These are phyloP conservation scores for Aricia agestis DNA, from an alignment of 1,140 invertebrate genomes.

Conservation along the genomic window DNA sequence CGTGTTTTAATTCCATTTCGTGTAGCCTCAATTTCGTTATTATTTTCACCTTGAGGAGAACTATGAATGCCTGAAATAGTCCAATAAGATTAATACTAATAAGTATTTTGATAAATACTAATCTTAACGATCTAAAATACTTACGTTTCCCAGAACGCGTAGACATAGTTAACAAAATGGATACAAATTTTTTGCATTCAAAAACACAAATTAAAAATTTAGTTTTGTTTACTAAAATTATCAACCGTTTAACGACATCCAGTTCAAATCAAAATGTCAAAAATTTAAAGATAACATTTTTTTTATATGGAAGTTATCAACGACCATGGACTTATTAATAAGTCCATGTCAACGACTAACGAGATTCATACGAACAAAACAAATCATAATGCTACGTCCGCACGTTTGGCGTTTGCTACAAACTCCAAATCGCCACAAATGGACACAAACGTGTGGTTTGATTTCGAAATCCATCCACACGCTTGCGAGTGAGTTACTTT, in stretches of 20 bases:
- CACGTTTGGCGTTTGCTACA: no score
- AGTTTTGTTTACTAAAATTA: not conserved
- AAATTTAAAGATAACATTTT: no score
- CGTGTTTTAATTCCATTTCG: constrained; percentile 47
- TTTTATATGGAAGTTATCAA: no score
- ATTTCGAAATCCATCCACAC: no score
- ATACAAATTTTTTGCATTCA: constrained; percentile 5
- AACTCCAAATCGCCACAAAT: no score
- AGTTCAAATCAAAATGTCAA: no score
- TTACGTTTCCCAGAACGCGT: constrained; percentile 65
- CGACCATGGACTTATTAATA: no score
- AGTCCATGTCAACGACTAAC: no score
- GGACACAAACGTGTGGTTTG: no score
- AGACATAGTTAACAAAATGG: constrained; percentile 41
- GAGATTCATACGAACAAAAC: no score
- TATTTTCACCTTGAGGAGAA: constrained; percentile 32
- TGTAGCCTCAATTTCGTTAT: constrained; percentile 18
- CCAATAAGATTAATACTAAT: not conserved
- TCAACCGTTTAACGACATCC: not conserved
- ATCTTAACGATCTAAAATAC: constrained; percentile 26
- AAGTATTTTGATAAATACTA: not conserved
- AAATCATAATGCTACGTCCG: no score
- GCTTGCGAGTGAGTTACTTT: no score
- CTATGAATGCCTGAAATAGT: constrained; percentile 44
- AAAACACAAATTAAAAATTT: not conserved